Conservation (phyloP, 1,140 invertebrate genomes). For the Drosophila pachea region DNA sequence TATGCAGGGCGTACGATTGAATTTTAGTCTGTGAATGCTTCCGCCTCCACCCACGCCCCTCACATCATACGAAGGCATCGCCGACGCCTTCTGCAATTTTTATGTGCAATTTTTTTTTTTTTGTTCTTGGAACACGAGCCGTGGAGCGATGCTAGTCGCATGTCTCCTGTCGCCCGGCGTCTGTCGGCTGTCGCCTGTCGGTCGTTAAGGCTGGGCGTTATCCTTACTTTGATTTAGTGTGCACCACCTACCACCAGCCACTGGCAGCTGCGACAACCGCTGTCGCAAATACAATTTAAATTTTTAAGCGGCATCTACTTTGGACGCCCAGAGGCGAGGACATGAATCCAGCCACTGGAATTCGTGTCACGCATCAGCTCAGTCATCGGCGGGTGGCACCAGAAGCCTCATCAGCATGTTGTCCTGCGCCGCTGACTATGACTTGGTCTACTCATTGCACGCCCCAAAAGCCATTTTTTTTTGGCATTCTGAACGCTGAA, state of each 20-base stretch:
- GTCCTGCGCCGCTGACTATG: conserved; percentile 49
- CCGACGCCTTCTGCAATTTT: conserved; percentile 66
- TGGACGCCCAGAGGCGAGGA: conserved; percentile 27
- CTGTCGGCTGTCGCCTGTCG: conserved; percentile 55
- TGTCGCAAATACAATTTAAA: conserved; percentile 76
- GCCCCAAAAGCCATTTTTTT: conserved; percentile 22
- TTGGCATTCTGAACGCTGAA: conserved; percentile 47
- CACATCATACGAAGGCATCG: conserved; percentile 26
- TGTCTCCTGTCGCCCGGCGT: conserved; percentile 4
- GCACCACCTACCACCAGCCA: conserved; percentile 59
- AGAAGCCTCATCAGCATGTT: conserved; percentile 62
- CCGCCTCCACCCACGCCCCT: conserved; percentile 15
- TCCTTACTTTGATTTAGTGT: conserved; percentile 65
- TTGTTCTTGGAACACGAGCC: conserved; percentile 28
- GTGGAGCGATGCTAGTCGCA: conserved; percentile 38
- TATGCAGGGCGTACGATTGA: conserved; percentile 63
- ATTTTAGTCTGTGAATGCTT: conserved; percentile 51
- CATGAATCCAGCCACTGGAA: conserved; percentile 26
- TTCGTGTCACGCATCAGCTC: conserved; percentile 67
- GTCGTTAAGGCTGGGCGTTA: conserved; percentile 64
- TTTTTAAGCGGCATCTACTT: conserved; percentile 76
- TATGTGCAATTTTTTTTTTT: conserved; percentile 63
- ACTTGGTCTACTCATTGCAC: conserved; percentile 14
- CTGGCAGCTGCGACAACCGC: conserved; percentile 19
- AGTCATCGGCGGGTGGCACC: conserved; percentile 54